These are phyloP conservation scores for Chymomyza fuscimana DNA, from an alignment of 2,888 invertebrate species.

Conservation along the genomic window DNA sequence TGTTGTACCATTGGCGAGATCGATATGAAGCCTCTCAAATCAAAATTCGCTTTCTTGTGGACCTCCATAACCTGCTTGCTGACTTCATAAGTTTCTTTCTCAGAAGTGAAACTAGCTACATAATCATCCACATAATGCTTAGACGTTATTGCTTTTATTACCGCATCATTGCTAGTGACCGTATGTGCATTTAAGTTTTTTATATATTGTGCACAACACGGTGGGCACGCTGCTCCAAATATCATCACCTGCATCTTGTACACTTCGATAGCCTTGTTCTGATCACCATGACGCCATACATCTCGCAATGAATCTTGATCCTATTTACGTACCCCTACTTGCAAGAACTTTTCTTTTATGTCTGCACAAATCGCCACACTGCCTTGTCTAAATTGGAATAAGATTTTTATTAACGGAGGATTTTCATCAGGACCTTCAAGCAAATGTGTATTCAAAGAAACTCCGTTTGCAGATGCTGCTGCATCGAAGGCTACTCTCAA, in stretches of 20 bases:
- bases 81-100: background rate
- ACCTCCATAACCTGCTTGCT: background rate
- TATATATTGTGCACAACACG: too few species aligned
- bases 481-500: slow-evolving; percentile 14
- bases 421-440: background rate
- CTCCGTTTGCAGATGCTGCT: background rate
- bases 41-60: slow-evolving; percentile 15
- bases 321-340: background rate
- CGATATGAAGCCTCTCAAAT: slow-evolving; percentile 17
- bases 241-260: too few species aligned
- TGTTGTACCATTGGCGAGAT: background rate
- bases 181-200: too few species aligned
- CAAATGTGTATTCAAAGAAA: slow-evolving; percentile 11
- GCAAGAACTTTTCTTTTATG: slow-evolving; percentile 3
- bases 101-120: too few species aligned
- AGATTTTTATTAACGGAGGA: background rate
- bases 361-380: slow-evolving; percentile 7
- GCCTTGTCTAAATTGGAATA: background rate
- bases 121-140: too few species aligned
- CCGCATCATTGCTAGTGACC: too few species aligned
- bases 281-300: too few species aligned
- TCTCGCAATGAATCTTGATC: too few species aligned
- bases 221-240: too few species aligned
- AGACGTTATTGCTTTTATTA: too few species aligned
- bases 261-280: too few species aligned